Base-by-base conservation (phyloP, 2,113 vertebrate species). In the Eulemur rufifrons region DNA sequence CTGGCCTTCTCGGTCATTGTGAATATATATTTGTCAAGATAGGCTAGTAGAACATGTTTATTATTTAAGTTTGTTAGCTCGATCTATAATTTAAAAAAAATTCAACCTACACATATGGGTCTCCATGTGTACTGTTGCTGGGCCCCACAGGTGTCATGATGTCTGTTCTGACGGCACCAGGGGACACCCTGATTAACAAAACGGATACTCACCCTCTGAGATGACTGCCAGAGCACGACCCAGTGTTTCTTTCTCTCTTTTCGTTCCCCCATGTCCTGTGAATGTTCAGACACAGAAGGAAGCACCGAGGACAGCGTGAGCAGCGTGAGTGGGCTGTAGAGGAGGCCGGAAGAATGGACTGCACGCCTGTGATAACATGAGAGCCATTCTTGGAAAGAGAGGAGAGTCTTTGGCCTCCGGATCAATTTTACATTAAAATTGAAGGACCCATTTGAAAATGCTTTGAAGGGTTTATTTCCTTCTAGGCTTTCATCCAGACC, bases 381-480 rank as follows among this genome's bases (percentile, higher is more conserved):
- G 20, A 45, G 13, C 21, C 37, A 0, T n/a, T 86, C 73, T 82
- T 91, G 54, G 50, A 78, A 81, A 74, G 63, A 74, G 63, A 76
- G 56, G 21, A 56, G 61, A 47, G 20, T 47, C 32, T 95, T 63
- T 80, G 88, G 47, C n/a, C n/a, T 93, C 81, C 6, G 39, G 21
- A 63, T 91, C 37, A 61, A 34, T 95, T 95, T 81, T 64, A 66
- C 66, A 56, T 39, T 23, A 56, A 82, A 78, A 88, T 23, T 11
- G 34, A 96, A 88, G 82, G 78, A 93, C 39, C 5, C 47, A 7
- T 94, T 81, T 76, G 76, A 80, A 92, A 97, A 68, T 54, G 39
- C 84, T 86, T 45, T 73, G 42, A 77, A 81, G n/a, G 3, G 10
- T 89, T 91, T 87, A 64, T 77, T 84, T 80, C 52, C 20, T 61